Evolutionary conservation across 1,140 invertebrate genomes (phyloP).

Genomic region (Chionoecetes opilio): DNA sequence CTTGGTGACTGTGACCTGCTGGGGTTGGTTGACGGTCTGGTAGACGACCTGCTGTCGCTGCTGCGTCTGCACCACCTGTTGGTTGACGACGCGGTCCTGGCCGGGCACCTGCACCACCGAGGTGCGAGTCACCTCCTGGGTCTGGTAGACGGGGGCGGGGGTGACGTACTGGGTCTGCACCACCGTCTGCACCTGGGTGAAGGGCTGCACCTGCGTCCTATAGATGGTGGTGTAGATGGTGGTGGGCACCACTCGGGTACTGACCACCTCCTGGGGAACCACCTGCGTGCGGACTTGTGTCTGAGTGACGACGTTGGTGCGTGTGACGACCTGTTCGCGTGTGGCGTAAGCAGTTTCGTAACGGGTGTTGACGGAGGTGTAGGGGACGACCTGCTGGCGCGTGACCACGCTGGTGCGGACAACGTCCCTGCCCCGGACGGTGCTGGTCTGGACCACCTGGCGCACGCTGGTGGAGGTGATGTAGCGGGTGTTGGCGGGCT

Average conservation of each 20-base stretch:
- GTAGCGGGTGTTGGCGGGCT: constrained; percentile 63
- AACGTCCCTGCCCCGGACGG: constrained; percentile 45
- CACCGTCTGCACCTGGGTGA: constrained; percentile 72
- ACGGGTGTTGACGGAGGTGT: constrained; percentile 65
- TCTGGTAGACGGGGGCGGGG: constrained; percentile 53
- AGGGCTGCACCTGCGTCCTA: constrained; percentile 66
- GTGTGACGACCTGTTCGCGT: constrained; percentile 64
- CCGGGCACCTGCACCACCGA: constrained; percentile 68
- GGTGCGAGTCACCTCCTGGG: constrained; percentile 39
- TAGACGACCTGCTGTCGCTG: constrained; percentile 67
- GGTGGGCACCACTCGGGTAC: constrained; percentile 62
- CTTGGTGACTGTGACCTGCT: constrained; percentile 65
- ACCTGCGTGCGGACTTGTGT: constrained; percentile 58
- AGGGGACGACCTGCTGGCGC: constrained; percentile 68
- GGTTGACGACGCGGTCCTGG: constrained; percentile 58
- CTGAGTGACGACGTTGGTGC: constrained; percentile 68
- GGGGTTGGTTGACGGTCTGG: constrained; percentile 54
- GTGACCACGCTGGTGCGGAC: constrained; percentile 61
- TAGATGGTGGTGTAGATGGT: constrained; percentile 62
- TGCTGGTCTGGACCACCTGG: constrained; percentile 63
- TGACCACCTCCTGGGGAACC: constrained; percentile 68
- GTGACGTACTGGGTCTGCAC: constrained; percentile 68
- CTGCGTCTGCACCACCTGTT: constrained; percentile 68
- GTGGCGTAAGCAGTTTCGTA: constrained; percentile 59
- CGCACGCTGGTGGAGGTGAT: constrained; percentile 61